phyloP scores from a whole-genome alignment of 2,888 invertebrate genomes.

The Carpatolechia fugitivella region DNA sequence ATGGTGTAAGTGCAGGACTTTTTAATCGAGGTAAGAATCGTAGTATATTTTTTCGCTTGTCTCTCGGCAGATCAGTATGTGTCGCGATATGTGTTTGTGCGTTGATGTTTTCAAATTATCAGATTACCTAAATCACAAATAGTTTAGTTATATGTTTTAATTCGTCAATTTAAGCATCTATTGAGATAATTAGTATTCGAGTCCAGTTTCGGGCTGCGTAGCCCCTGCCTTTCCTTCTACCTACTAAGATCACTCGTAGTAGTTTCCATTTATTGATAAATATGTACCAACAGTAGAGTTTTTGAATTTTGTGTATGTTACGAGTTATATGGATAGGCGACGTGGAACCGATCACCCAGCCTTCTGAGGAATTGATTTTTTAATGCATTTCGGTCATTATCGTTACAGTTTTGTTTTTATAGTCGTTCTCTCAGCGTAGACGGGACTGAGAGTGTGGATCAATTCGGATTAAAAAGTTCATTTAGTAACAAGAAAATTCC shows the following conservation, averaged over 20 bases:
- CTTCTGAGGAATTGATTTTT: constrained; percentile 43
- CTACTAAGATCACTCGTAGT: background rate
- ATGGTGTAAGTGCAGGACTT: constrained; percentile 31
- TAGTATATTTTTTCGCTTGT: background rate
- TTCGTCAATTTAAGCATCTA: background rate
- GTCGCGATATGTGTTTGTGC: background rate
- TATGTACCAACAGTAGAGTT: constrained; percentile 7
- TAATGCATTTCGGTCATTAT: constrained; percentile 44
- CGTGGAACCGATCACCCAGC: constrained; percentile 22
- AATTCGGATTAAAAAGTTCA: constrained; percentile 20
- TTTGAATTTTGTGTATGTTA: constrained; percentile 6
- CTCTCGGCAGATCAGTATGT: background rate
- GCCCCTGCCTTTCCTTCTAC: constrained; percentile 5
- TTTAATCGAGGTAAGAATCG: background rate
- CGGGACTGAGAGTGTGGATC: constrained; percentile 39
- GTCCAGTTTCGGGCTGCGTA: background rate
- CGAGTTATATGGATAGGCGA: background rate
- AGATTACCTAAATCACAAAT: constrained; percentile 5
- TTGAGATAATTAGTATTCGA: background rate
- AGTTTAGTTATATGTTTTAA: background rate
- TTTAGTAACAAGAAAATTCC: constrained; percentile 18
- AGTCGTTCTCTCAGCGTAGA: constrained; percentile 37
- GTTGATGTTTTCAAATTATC: background rate
- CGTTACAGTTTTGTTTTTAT: constrained; percentile 1
- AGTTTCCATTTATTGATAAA: constrained; percentile 6